Evolutionary conservation across 2,888 invertebrate genomes (phyloP).

Genomic region (Caenorhabditis panamensis): DNA sequence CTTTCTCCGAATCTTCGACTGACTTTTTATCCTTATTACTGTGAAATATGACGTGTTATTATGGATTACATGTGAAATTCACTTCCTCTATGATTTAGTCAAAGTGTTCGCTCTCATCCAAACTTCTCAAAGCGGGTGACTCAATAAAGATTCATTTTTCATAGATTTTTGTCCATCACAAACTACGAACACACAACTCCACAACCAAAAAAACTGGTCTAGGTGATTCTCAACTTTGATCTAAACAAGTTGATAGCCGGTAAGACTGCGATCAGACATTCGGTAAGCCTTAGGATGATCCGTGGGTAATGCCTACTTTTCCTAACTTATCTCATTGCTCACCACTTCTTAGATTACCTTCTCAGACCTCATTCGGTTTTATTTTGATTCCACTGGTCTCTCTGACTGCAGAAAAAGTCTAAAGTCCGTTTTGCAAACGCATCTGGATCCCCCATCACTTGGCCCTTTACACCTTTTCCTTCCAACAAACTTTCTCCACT

Average conservation of each 20-base stretch:
- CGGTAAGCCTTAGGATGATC: too few relatives aligned
- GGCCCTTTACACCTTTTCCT: slow-evolving; percentile 21
- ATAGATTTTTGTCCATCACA: too few relatives aligned
- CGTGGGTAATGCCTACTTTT: too few relatives aligned
- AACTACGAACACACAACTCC: too few relatives aligned
- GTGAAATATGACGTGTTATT: slow-evolving; percentile 49
- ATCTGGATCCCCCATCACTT: slow-evolving; percentile 16
- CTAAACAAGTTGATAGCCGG: too few relatives aligned
- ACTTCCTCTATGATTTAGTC: slow-evolving; percentile 37
- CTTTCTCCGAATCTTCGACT: slow-evolving; percentile 20
- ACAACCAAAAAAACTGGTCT: too few relatives aligned
- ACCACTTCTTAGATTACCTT: too few relatives aligned
- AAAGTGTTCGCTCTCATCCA: slow-evolving; percentile 24
- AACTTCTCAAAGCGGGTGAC: slow-evolving; percentile 30
- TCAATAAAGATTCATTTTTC: slow-evolving; percentile 17
- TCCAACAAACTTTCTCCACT: slow-evolving; percentile 1
- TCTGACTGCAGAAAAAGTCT: neutral
- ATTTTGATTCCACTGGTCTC: too few relatives aligned
- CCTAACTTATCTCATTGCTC: too few relatives aligned
- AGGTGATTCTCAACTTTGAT: too few relatives aligned
- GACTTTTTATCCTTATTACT: slow-evolving; percentile 19
- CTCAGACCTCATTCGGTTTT: too few relatives aligned
- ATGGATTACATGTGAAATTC: slow-evolving; percentile 30
- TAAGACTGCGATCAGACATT: too few relatives aligned
- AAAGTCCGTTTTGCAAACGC: slow-evolving; percentile 24